These are phyloP conservation scores for Odocoileus virginianus DNA, from an alignment of 2,113 vertebrate genomes.

Conservation along the genomic window DNA sequence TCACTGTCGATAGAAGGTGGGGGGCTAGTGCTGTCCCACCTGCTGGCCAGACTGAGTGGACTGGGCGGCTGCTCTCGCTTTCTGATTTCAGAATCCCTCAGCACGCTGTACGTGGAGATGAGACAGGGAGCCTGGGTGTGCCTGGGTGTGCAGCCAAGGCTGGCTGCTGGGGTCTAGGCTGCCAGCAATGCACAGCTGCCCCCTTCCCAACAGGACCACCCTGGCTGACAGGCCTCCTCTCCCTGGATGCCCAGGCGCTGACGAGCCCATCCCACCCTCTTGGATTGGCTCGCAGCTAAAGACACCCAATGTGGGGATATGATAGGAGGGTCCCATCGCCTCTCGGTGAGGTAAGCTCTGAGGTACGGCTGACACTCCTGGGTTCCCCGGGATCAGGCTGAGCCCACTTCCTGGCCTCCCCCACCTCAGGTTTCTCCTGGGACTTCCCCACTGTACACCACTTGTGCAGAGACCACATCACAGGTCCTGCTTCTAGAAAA, in stretches of 20 bases:
- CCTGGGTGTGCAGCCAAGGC: not conserved
- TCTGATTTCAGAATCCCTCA: not conserved
- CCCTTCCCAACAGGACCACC: not conserved
- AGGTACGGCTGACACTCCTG: not conserved
- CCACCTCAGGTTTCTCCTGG: not conserved
- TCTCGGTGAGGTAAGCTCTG: not conserved
- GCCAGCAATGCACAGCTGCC: not conserved
- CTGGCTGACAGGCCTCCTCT: not conserved
- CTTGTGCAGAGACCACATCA: not conserved
- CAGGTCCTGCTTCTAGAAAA: not conserved
- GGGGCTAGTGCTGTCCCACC: not conserved
- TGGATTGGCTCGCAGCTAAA: not conserved
- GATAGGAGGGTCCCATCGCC: not conserved
- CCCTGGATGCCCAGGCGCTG: not conserved
- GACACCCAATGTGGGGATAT: too few relatives aligned
- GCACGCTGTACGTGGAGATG: not conserved
- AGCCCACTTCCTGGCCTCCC: not conserved
- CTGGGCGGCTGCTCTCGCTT: not conserved
- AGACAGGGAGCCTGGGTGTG: not conserved
- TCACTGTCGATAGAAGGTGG: not conserved
- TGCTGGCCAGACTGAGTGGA: not conserved
- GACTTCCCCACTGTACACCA: not conserved
- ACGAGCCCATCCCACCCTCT: not conserved
- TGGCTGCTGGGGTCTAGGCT: not conserved
- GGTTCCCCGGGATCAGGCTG: rapidly evolving